A percentile compares a stretch with the other conserved stretches of the same genome.
These are phyloP conservation scores for Orius insidiosus DNA, from an alignment of 1,140 invertebrate species.

Conservation along the genomic window DNA sequence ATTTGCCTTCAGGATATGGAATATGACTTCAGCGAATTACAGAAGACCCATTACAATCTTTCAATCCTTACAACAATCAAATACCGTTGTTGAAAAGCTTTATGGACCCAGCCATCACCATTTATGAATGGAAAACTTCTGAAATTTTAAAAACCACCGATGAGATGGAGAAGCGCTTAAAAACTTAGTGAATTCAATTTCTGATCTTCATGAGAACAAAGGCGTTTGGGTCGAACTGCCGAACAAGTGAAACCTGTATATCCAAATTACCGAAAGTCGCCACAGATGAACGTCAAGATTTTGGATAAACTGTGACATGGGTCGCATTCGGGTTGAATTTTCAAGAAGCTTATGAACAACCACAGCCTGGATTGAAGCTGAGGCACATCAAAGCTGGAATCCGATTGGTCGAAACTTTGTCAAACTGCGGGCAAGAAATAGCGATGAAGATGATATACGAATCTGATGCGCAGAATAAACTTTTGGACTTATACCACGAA, in stretches of 20 bases:
- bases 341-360: conserved; percentile 61
- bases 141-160: neutral
- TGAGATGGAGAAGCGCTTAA: conserved; percentile 2
- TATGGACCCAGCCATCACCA: conserved; percentile 6
- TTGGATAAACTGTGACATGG: conserved; percentile 40
- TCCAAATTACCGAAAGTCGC: conserved; percentile 23
- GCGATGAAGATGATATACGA: conserved; percentile 34
- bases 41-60: conserved; percentile 50
- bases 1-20: conserved; percentile 44
- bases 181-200: neutral
- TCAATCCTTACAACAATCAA: conserved; percentile 47
- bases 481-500: conserved; percentile 60
- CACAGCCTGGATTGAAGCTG: conserved; percentile 75
- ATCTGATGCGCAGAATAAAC: conserved; percentile 43
- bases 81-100: conserved; percentile 24
- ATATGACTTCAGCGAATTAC: conserved; percentile 44
- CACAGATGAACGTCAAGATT: conserved; percentile 19
- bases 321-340: conserved; percentile 61
- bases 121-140: neutral
- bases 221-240: conserved; percentile 43
- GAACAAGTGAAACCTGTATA: conserved; percentile 35
- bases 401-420: conserved; percentile 50
- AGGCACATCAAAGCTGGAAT: conserved; percentile 87
- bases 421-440: conserved; percentile 40
- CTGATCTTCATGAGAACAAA: neutral